Evolutionary conservation across 2,797 vertebrate genomes (phyloP).

Genomic region (Picus viridis): DNA sequence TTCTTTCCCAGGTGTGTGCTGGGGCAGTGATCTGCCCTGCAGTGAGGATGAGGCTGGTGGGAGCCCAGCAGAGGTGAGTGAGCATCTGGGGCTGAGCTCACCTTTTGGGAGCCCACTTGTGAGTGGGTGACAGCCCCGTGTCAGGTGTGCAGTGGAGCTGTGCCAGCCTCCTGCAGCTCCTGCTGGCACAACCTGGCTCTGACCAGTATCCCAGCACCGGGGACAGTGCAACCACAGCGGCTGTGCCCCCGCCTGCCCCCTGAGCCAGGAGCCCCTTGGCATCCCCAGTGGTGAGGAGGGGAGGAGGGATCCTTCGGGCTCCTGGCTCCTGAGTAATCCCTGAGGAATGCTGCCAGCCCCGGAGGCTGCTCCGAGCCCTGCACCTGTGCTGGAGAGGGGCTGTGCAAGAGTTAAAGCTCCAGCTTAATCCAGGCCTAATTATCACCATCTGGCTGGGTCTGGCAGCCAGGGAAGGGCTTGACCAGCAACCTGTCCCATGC

Average conservation of each 20-base stretch:
- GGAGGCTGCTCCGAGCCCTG: too few species aligned
- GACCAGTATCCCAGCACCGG: too few species aligned
- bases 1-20: not conserved
- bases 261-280: too few species aligned
- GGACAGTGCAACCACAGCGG: too few species aligned
- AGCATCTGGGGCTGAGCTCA: fast-evolving
- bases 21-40: not conserved
- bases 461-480: conserved; percentile 7
- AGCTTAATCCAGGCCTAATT: conserved; percentile 40
- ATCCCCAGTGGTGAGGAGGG: too few species aligned
- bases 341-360: too few species aligned
- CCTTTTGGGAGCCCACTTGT: fast-evolving
- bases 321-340: too few species aligned
- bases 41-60: not conserved
- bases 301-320: too few species aligned
- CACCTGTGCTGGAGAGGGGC: not conserved
- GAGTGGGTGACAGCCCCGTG: fast-evolving
- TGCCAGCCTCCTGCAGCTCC: not conserved
- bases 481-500: not conserved
- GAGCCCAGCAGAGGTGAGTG: fast-evolving
- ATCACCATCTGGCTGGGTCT: conserved; percentile 52
- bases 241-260: too few species aligned
- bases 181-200: fast-evolving
- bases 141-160: fast-evolving
- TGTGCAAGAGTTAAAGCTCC: not conserved